phyloP scores from a whole-genome alignment of 2,888 invertebrate species.

The Epistrophe grossulariae region DNA sequence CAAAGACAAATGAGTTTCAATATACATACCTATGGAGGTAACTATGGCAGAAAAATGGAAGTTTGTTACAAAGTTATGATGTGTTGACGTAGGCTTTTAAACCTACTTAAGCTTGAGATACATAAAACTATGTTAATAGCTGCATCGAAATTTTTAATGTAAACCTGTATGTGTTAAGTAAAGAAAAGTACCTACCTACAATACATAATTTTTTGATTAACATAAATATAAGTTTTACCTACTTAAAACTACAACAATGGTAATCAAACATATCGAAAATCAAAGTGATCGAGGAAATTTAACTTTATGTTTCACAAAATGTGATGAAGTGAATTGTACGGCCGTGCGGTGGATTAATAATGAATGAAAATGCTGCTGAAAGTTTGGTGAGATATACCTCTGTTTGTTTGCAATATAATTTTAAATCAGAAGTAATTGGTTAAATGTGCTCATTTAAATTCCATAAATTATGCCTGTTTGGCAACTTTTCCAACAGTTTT shows the following conservation, averaged over 20 bases:
- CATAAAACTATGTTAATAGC: neutral
- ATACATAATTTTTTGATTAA: neutral
- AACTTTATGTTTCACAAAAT: conserved; percentile 36
- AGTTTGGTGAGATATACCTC: conserved; percentile 82
- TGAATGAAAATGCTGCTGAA: conserved; percentile 84
- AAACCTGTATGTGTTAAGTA: conserved; percentile 11
- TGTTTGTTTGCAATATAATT: neutral
- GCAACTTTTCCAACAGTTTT: too few species aligned
- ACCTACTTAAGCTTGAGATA: neutral
- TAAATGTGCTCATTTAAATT: too few species aligned
- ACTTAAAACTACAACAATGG: conserved; percentile 32
- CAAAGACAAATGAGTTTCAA: neutral
- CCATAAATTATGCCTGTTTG: too few species aligned
- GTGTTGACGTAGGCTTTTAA: conserved; percentile 44
- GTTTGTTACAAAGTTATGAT: conserved; percentile 17
- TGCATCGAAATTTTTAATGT: neutral
- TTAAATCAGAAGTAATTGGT: too few species aligned
- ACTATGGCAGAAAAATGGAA: neutral
- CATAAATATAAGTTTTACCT: too few species aligned
- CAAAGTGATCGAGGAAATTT: neutral
- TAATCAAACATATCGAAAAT: conserved; percentile 22
- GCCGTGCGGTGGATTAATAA: conserved; percentile 78
- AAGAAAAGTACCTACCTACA: neutral
- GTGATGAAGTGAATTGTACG: conserved; percentile 48
- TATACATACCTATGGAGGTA: too few species aligned